Evolutionary conservation across 2,888 invertebrate genomes (phyloP).

Genomic region (Eupithecia inturbata): DNA sequence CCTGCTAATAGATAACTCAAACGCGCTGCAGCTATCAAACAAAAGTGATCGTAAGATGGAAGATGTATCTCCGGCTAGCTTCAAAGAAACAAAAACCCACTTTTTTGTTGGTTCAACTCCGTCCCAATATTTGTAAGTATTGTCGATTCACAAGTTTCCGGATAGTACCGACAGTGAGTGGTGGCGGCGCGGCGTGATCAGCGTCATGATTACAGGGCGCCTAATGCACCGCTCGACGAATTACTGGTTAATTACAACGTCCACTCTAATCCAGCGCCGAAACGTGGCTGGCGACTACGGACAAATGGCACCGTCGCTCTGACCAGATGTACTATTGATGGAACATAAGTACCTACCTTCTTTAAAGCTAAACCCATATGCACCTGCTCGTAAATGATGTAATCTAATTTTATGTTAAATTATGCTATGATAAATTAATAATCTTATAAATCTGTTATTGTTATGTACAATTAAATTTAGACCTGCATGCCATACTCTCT

Average conservation of each 20-base stretch:
- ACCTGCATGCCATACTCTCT: too few relatives aligned
- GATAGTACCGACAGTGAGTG: conserved; percentile 25
- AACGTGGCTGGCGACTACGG: background rate
- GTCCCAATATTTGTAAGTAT: conserved; percentile 19
- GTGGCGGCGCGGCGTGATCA: conserved; percentile 49
- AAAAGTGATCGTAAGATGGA: background rate
- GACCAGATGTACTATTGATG: conserved; percentile 1
- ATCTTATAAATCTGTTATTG: too few relatives aligned
- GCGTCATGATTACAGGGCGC: conserved; percentile 59
- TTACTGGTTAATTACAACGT: conserved; percentile 33
- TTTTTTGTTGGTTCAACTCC: background rate
- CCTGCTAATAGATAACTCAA: too few relatives aligned
- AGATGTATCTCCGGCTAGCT: background rate
- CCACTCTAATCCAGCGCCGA: conserved; percentile 17
- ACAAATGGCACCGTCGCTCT: background rate
- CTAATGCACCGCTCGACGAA: conserved; percentile 56
- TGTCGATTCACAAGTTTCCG: conserved; percentile 25
- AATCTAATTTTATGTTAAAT: too few relatives aligned
- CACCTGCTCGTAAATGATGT: background rate
- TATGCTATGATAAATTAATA: too few relatives aligned
- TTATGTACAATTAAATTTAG: too few relatives aligned
- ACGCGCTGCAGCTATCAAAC: background rate
- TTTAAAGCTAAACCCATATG: background rate
- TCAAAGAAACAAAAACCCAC: background rate
- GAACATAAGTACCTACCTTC: background rate